phyloP scores from a whole-genome alignment of 2,797 vertebrate genomes.

The Staurois parvus region DNA sequence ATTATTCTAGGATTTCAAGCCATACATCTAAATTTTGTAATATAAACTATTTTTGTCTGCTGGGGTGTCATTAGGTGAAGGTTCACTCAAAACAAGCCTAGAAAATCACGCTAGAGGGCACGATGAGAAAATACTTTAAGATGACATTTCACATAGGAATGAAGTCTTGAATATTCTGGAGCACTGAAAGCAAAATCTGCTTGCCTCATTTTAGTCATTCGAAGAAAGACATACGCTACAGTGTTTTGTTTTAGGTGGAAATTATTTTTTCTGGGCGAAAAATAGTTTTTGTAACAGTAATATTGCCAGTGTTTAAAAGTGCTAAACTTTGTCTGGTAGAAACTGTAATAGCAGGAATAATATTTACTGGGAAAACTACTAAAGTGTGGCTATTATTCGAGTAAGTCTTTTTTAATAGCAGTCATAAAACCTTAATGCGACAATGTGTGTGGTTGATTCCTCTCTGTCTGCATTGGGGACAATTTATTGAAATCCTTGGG shows the following conservation, averaged over 20 bases:
- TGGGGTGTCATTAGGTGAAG: neutral
- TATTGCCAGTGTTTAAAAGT: neutral
- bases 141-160: conserved; percentile 30
- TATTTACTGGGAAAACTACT: neutral
- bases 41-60: neutral
- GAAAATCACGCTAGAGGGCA: conserved; percentile 47
- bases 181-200: conserved; percentile 39
- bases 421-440: neutral
- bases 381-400: neutral
- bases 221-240: neutral
- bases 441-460: too few relatives aligned
- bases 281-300: neutral
- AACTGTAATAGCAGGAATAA: neutral
- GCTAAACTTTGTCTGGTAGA: neutral
- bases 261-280: neutral
- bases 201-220: conserved; percentile 18
- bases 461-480: too few relatives aligned
- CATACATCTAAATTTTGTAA: neutral
- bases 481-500: too few relatives aligned
- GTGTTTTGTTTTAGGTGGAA: neutral
- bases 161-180: conserved; percentile 6
- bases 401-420: neutral
- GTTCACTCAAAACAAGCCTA: conserved; percentile 3
- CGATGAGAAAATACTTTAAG: conserved; percentile 43
- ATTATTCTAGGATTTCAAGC: neutral